These are phyloP conservation scores for Drosophila bocqueti DNA, from an alignment of 1,140 invertebrate species.

Conservation along the genomic window DNA sequence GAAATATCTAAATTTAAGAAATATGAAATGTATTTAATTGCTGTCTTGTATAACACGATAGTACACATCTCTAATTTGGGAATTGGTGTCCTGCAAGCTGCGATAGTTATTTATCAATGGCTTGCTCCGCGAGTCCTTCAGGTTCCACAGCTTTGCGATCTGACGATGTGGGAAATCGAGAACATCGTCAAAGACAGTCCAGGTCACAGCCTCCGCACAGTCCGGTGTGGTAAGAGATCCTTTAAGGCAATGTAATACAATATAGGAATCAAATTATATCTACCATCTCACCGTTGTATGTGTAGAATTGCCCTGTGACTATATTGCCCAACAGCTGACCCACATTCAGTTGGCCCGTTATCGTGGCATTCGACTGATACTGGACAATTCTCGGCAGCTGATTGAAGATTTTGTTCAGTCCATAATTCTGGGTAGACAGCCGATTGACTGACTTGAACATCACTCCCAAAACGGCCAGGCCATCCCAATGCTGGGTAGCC, in stretches of 20 bases:
- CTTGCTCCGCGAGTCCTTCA: slow-evolving; percentile 41
- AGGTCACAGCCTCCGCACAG: slow-evolving; percentile 73
- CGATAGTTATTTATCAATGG: slow-evolving; percentile 66
- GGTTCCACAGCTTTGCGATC: slow-evolving; percentile 57
- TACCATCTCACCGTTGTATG: slow-evolving; percentile 60
- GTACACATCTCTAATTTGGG: slow-evolving; percentile 86
- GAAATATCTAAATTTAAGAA: not conserved
- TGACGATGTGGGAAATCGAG: slow-evolving; percentile 41
- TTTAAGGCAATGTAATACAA: slow-evolving; percentile 34
- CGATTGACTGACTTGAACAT: slow-evolving; percentile 35
- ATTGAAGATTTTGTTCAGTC: slow-evolving; percentile 58
- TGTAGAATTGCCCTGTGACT: slow-evolving; percentile 49
- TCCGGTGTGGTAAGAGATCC: slow-evolving; percentile 92
- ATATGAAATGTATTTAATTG: not conserved
- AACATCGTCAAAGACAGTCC: slow-evolving; percentile 66
- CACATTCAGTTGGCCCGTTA: slow-evolving; percentile 29
- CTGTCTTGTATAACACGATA: slow-evolving; percentile 70
- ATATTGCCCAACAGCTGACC: slow-evolving; percentile 59
- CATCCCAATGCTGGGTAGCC: slow-evolving; percentile 53
- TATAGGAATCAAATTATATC: not conserved
- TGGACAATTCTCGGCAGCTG: slow-evolving; percentile 40
- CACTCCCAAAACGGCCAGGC: slow-evolving; percentile 66
- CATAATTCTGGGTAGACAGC: not conserved
- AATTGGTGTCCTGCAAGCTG: slow-evolving; percentile 84
- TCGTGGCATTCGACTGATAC: slow-evolving; percentile 45